Base-by-base conservation (phyloP, 1,140 invertebrate species). In the Bombus consobrinus region DNA sequence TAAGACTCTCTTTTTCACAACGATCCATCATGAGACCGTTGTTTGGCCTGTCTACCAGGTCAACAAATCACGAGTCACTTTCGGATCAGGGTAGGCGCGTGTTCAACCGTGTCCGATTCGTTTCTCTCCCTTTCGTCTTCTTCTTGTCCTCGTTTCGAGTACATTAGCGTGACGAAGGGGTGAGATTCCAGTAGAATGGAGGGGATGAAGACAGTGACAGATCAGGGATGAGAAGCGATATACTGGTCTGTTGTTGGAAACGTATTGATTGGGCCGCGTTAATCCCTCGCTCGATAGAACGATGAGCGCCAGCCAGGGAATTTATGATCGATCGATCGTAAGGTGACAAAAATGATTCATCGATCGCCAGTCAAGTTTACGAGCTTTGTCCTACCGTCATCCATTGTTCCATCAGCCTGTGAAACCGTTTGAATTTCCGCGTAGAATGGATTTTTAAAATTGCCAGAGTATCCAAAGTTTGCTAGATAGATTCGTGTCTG, bases 11-110 rank as follows among this genome's bases (percentile, higher is more conserved):
- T 86, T 85, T 89, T 86, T 59, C 83, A 10, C 43, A 34, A 41
- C 77, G 79, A 89, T 89, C 87, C 77, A 89, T 88, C 78, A 89
- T 89, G 78, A 37, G 37, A 32, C 79, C 64, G 79, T 79, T 81
- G 74, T 86, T 89, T 86, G 88, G 72, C 71, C 69, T 66, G 59
- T 47, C 73, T 47, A 13, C 34, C 59, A 64, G 68, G 37, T 88
- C 83, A 82, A 88, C 75, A 86, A 79, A 89, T 89, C 83, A 82
- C 74, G 43, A 83, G 71, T 81, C 83, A 85, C 78, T 85, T 81
- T 85, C 28, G 62, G 25, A 22, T 53, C n/a, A 41, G 43, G 15
- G 15, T n/a, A n/a, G 10, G 15, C 25, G 43, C 47, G 37, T 64
- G 47, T 28, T 74, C 39, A 39, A 62, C n/a, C n/a, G 57, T 81